A percentile compares a stretch with the other conserved stretches of the same genome.
phyloP scores from a whole-genome alignment of 2,888 invertebrate species.

The Bimastos eiseni region DNA sequence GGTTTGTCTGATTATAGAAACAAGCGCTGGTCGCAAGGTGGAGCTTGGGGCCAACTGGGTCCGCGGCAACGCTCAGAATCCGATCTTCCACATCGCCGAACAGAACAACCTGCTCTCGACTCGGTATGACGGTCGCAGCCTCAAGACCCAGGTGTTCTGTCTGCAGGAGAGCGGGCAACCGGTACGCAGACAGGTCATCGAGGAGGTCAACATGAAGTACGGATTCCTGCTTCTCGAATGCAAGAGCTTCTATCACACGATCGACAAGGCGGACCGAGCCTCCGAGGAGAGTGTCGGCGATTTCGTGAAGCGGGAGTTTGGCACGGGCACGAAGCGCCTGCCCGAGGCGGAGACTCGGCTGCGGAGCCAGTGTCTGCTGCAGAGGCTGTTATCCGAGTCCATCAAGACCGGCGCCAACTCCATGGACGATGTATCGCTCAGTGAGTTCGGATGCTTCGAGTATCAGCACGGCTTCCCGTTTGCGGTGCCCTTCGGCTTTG shows the following conservation, averaged over 20 bases:
- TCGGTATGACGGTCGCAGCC: slow-evolving; percentile 75
- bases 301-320: slow-evolving; percentile 82
- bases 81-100: slow-evolving; percentile 63
- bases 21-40: slow-evolving; percentile 46
- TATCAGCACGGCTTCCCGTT: slow-evolving; percentile 81
- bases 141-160: slow-evolving; percentile 79
- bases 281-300: slow-evolving; percentile 88
- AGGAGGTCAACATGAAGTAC: slow-evolving; percentile 91
- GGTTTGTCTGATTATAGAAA: slow-evolving; percentile 16
- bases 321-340: slow-evolving; percentile 78
- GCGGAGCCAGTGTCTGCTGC: slow-evolving; percentile 82
- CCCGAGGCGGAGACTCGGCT: slow-evolving; percentile 73
- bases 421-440: slow-evolving; percentile 86
- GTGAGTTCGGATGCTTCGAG: slow-evolving; percentile 90
- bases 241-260: slow-evolving; percentile 81
- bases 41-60: slow-evolving; percentile 66
- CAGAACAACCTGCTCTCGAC: slow-evolving; percentile 74
- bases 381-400: slow-evolving; percentile 85
- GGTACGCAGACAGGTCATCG: slow-evolving; percentile 66
- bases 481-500: slow-evolving; percentile 60
- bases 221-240: slow-evolving; percentile 86
- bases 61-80: slow-evolving; percentile 65
- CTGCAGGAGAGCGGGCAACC: slow-evolving; percentile 86
- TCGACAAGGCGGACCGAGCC: slow-evolving; percentile 78
- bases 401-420: slow-evolving; percentile 89